phyloP scores from a whole-genome alignment of 2,797 vertebrate genomes.

The Prunella strophiata region DNA sequence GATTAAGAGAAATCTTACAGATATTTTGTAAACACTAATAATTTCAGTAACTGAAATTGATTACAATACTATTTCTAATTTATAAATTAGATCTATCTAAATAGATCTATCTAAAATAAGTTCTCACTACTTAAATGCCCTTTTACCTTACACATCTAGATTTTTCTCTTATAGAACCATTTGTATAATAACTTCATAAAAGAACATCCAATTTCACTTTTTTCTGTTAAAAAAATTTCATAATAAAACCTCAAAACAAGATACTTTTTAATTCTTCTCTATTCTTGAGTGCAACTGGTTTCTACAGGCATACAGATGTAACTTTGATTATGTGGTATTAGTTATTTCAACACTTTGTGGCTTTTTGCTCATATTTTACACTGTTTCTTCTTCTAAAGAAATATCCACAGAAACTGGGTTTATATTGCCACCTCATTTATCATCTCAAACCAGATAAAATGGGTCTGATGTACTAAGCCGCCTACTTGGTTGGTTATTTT shows the following conservation, averaged over 20 bases:
- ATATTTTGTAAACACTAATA: background rate
- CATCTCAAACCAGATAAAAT: background rate
- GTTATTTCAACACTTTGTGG: background rate
- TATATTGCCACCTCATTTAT: constrained; percentile 5
- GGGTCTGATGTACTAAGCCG: background rate
- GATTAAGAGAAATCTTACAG: background rate
- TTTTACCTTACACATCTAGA: background rate
- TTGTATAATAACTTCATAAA: background rate
- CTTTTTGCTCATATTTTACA: background rate
- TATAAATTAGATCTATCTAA: background rate
- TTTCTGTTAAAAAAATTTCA: background rate
- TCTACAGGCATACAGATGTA: background rate
- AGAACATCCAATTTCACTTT: background rate
- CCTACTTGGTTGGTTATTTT: background rate
- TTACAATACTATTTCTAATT: background rate
- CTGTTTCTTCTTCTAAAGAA: background rate
- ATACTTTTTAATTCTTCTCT: background rate
- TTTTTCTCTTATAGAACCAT: background rate
- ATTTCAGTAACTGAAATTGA: background rate
- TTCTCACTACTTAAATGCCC: background rate
- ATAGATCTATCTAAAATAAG: background rate
- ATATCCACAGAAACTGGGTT: background rate
- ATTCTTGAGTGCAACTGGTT: background rate
- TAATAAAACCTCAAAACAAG: background rate
- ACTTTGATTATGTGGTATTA: background rate